Evolutionary conservation across 2,113 vertebrate genomes (phyloP), one percentile per base, ranked within the genome.

Genomic region (Pampusana beccarii): DNA sequence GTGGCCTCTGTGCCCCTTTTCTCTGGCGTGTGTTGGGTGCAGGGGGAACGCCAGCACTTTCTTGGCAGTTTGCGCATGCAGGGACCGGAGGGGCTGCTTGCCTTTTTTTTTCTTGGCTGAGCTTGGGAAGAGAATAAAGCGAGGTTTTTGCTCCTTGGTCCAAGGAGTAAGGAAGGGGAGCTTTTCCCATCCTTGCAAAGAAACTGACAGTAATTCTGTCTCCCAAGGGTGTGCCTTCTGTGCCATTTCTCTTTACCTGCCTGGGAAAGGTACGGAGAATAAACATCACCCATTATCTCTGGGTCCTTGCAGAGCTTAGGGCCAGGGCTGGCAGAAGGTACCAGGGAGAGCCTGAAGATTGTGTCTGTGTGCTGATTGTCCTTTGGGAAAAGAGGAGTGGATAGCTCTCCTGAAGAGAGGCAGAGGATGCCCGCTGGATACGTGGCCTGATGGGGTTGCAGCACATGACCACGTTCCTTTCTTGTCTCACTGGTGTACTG

Each of bases 401-500:
- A 6, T 65, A 87, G 62, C 60, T 58, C 40, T 24, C 33, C 51
- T 83, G 7, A 36, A 13, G 50, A 71, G 92, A 70, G 62, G 51
- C 57, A 50, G 75, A 40, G 65, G 91, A 56, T 93, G 61, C 83
- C 65, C 13, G 42, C 80, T 81, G 91, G 73, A 42, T 78, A 29
- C 23, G 9, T 61, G 83, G 88, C 91, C 89, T 56, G 67, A 42
- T 3, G 48, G 19, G 71, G 24, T 16, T 67, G 65, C 80, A 89
- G 90, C 65, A 29, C 60, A 51, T 51, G 69, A 71, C 83, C 71
- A 65, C 33, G 1, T 89, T 86, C 89, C 53, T 84, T 84, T 33
- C 91, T 61, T 48, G 84, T 95, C 93, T 94, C 84, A 1, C 65
- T 81, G 86, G 60, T 71, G 65, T 81, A 84, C 65, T 60, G 86